Percentiles rank a stretch among this genome's conserved stretches.
These are phyloP conservation scores for Gandaritis pyraliata DNA, from an alignment of 2,888 invertebrate species.

Conservation along the genomic window DNA sequence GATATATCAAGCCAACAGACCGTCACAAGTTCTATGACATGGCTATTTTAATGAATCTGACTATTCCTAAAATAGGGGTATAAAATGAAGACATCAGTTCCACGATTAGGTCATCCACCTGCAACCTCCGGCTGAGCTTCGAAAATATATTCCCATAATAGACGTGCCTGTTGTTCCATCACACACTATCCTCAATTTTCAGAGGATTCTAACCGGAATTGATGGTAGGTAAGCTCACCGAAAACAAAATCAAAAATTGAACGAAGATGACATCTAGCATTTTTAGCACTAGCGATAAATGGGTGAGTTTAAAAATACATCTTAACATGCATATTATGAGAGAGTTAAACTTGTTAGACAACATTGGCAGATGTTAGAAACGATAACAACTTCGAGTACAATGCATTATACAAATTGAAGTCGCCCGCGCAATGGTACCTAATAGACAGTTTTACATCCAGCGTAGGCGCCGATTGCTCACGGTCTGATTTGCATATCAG, in stretches of 20 bases:
- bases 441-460: slow-evolving; percentile 57
- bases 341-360: slow-evolving; percentile 48
- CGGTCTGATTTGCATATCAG: slow-evolving; percentile 79
- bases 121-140: slow-evolving; percentile 62
- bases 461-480: slow-evolving; percentile 61
- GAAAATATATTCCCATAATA: slow-evolving; percentile 62
- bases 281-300: too few relatives aligned
- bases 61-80: slow-evolving; percentile 49
- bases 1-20: slow-evolving; percentile 35
- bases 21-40: slow-evolving; percentile 36
- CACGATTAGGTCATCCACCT: slow-evolving; percentile 51
- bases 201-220: too few relatives aligned
- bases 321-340: slow-evolving; percentile 9
- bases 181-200: slow-evolving; percentile 67
- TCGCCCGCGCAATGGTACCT: slow-evolving; percentile 54
- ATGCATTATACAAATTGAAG: slow-evolving; percentile 55
- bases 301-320: neutral
- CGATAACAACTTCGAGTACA: slow-evolving; percentile 24
- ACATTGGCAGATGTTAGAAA: slow-evolving; percentile 47
- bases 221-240: too few relatives aligned
- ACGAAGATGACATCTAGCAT: slow-evolving; percentile 30
- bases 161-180: slow-evolving; percentile 51
- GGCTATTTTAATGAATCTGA: slow-evolving; percentile 46
- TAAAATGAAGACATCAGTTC: slow-evolving; percentile 49
- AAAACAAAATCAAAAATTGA: neutral